These are phyloP conservation scores for Cataglyphis albicans DNA, from an alignment of 2,888 invertebrate genomes.

Conservation along the genomic window DNA sequence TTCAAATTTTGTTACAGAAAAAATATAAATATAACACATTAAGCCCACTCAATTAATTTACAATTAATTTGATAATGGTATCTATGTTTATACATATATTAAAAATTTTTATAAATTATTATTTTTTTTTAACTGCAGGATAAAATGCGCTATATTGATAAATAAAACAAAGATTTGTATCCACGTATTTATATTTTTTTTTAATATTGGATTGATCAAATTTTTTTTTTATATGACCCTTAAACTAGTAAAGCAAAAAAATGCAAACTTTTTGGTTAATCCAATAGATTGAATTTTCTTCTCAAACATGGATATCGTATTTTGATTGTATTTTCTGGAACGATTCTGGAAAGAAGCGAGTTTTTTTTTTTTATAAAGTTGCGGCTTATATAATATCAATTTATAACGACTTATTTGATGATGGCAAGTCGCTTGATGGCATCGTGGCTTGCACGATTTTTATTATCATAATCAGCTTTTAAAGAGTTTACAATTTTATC, in stretches of 20 bases:
- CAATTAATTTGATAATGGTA: not conserved
- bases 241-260: not conserved
- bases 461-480: constrained; percentile 30
- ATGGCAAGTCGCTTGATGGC: not conserved
- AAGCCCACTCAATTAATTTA: not conserved
- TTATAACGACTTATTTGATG: constrained; percentile 16
- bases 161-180: not conserved
- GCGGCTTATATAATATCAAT: not conserved
- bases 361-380: not conserved
- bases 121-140: not conserved
- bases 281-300: not conserved
- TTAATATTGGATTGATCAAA: not conserved
- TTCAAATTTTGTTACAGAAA: not conserved
- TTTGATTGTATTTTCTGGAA: not conserved
- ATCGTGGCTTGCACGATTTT: not conserved
- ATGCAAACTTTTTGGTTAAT: not conserved
- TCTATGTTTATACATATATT: not conserved
- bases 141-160: not conserved
- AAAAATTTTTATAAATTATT: not conserved
- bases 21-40: not conserved
- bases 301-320: not conserved
- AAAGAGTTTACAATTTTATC: constrained; percentile 3
- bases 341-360: not conserved
- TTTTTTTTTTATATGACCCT: not conserved
- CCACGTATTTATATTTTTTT: not conserved